phyloP scores from a whole-genome alignment of 2,797 vertebrate genomes.

The Phyllotis vaccarum region DNA sequence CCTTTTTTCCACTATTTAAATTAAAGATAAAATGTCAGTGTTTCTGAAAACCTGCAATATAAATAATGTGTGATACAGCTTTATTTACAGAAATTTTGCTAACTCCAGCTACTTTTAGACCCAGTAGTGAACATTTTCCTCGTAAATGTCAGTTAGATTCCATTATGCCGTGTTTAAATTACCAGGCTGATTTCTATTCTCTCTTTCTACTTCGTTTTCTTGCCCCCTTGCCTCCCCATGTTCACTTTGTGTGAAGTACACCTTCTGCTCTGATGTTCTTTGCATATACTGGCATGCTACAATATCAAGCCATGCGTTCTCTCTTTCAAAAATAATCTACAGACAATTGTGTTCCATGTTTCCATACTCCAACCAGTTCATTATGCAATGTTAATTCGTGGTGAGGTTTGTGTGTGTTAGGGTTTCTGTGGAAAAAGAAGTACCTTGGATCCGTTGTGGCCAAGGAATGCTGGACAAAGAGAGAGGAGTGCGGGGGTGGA shows the following conservation, averaged over 20 bases:
- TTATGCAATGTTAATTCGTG: not conserved
- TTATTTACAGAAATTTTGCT: not conserved
- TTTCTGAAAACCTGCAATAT: not conserved
- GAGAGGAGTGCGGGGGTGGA: fast-evolving
- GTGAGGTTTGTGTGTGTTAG: not conserved
- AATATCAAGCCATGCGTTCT: not conserved
- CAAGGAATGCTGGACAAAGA: not conserved
- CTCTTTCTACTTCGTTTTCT: not conserved
- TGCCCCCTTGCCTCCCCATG: not conserved
- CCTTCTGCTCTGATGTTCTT: not conserved
- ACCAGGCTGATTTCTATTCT: not conserved
- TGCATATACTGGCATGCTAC: fast-evolving
- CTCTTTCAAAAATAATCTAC: not conserved
- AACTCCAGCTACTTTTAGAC: not conserved
- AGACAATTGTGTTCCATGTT: not conserved
- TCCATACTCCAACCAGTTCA: not conserved
- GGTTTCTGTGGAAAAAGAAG: not conserved
- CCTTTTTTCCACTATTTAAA: not conserved
- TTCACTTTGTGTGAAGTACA: not conserved
- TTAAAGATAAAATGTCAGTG: not conserved
- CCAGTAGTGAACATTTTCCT: not conserved
- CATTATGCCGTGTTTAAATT: not conserved
- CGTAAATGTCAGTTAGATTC: not conserved
- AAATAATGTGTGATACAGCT: not conserved
- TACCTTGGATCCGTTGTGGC: not conserved